Conservation (phyloP, 2,888 invertebrate genomes). For the Tachystola acroxantha region DNA sequence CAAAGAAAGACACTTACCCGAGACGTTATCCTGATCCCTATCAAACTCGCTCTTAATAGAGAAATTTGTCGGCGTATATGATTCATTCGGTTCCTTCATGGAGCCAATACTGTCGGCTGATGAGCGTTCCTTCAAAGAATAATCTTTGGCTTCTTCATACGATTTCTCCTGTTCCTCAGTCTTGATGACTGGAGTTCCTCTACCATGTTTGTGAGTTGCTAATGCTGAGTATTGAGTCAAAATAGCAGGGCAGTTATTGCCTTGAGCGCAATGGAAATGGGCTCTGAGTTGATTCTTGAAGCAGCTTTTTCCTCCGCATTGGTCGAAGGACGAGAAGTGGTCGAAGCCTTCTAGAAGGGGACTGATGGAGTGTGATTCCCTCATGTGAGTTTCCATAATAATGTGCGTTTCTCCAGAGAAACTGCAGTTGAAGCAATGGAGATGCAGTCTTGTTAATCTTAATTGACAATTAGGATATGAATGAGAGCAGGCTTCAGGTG, state of each 20-base stretch:
- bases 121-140: slow-evolving; percentile 68
- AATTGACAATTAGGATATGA: slow-evolving; percentile 86
- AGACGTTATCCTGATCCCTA: slow-evolving; percentile 66
- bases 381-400: slow-evolving; percentile 88
- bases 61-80: slow-evolving; percentile 58
- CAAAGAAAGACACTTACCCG: slow-evolving; percentile 60
- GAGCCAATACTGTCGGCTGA: slow-evolving; percentile 63
- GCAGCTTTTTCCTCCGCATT: slow-evolving; percentile 70
- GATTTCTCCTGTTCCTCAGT: slow-evolving; percentile 59
- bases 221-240: slow-evolving; percentile 70
- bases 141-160: slow-evolving; percentile 72
- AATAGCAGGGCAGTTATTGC: slow-evolving; percentile 67
- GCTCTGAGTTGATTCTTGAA: slow-evolving; percentile 67
- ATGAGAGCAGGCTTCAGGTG: slow-evolving; percentile 79
- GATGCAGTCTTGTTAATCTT: slow-evolving; percentile 83
- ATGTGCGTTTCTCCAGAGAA: slow-evolving; percentile 89
- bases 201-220: slow-evolving; percentile 70
- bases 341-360: slow-evolving; percentile 92
- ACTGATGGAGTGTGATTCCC: slow-evolving; percentile 90
- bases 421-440: slow-evolving; percentile 93
- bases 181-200: slow-evolving; percentile 65
- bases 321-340: slow-evolving; percentile 81
- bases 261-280: slow-evolving; percentile 73
- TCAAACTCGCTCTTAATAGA: slow-evolving; percentile 72
- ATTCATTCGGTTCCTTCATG: slow-evolving; percentile 53